A percentile compares a stretch with the other conserved stretches of the same genome.
Conservation (phyloP, 1,140 invertebrate genomes). For the Drosophila jambulina region DNA sequence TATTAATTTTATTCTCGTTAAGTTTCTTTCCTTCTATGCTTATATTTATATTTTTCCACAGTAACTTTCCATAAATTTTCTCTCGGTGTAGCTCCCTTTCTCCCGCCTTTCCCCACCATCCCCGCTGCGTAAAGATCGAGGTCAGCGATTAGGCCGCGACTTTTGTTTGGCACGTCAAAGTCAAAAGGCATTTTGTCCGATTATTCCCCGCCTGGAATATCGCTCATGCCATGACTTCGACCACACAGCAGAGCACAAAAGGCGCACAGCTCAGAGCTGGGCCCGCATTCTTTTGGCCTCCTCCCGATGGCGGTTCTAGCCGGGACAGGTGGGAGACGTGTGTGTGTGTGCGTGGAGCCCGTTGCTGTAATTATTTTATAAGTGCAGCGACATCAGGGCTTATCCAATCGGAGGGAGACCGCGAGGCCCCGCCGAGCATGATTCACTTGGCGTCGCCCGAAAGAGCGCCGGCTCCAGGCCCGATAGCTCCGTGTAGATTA, state of each 20-base stretch:
- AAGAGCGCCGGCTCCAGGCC: constrained; percentile 46
- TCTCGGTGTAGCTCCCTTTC: constrained; percentile 33
- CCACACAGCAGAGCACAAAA: constrained; percentile 32
- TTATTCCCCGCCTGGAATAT: constrained; percentile 49
- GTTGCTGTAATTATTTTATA: constrained; percentile 79
- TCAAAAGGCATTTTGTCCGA: constrained; percentile 77
- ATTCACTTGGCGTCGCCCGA: constrained; percentile 78
- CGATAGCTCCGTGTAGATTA: constrained; percentile 80
- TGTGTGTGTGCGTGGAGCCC: not conserved
- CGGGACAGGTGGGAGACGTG: constrained; percentile 42
- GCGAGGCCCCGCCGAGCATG: constrained; percentile 55
- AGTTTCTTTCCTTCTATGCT: fast-evolving
- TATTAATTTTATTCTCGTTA: no score
- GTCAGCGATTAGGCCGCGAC: constrained; percentile 73
- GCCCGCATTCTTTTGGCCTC: constrained; percentile 49
- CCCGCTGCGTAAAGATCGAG: constrained; percentile 59
- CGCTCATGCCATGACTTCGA: constrained; percentile 23
- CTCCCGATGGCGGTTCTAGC: constrained; percentile 37
- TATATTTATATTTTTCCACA: not conserved
- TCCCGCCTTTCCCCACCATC: constrained; percentile 1
- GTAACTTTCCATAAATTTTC: not conserved
- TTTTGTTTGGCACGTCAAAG: constrained; percentile 68
- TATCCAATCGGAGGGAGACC: constrained; percentile 58
- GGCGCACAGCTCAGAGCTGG: not conserved
- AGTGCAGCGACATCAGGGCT: constrained; percentile 70